A percentile compares a stretch with the other conserved stretches of the same genome.
These are phyloP conservation scores for Lobophora halterata DNA, from an alignment of 2,888 invertebrate genomes.

Conservation along the genomic window DNA sequence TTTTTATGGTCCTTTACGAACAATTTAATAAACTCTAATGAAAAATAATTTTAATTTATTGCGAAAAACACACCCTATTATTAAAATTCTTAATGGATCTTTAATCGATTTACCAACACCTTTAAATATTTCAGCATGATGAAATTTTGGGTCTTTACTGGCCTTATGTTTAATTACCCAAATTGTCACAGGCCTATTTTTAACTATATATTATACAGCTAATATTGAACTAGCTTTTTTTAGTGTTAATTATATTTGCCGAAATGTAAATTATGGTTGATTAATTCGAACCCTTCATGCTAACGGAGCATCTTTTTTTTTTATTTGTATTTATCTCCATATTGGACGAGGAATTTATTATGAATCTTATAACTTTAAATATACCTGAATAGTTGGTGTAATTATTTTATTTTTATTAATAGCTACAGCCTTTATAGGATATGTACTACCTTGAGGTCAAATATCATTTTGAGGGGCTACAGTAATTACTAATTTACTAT, in stretches of 20 bases:
- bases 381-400: constrained; percentile 84
- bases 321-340: constrained; percentile 85
- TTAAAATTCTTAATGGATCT: too few relatives aligned
- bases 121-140: too few relatives aligned
- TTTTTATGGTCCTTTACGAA: constrained; percentile 77
- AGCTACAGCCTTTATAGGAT: constrained; percentile 88
- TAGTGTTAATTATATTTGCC: constrained; percentile 85
- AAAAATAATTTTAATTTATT: too few relatives aligned
- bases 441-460: constrained; percentile 89
- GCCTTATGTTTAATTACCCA: constrained; percentile 83
- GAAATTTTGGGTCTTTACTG: constrained; percentile 86
- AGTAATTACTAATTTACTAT: constrained; percentile 88
- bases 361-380: constrained; percentile 71
- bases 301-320: constrained; percentile 87
- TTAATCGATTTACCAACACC: too few relatives aligned
- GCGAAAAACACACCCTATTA: too few relatives aligned
- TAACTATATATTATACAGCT: constrained; percentile 85
- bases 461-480: constrained; percentile 91
- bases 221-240: constrained; percentile 83
- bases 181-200: constrained; percentile 84
- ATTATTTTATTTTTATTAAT: constrained; percentile 85
- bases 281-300: constrained; percentile 84
- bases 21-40: too few relatives aligned
- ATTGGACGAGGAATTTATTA: constrained; percentile 83
- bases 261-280: constrained; percentile 86